phyloP scores from a whole-genome alignment of 2,797 vertebrate species.

The Sebastes ruberrimus region DNA sequence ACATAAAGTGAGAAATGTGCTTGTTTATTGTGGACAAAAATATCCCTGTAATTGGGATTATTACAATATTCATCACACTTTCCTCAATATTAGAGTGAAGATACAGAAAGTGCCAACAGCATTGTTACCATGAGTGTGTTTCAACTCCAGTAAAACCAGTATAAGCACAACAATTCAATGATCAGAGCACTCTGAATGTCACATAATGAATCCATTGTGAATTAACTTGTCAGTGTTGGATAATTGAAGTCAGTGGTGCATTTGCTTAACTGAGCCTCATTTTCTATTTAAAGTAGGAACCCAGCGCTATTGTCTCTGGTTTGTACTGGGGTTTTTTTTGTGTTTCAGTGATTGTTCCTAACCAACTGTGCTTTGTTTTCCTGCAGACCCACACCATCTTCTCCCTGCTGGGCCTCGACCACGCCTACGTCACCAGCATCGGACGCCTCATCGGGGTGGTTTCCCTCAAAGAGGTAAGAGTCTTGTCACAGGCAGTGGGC shows the following conservation, averaged over 20 bases:
- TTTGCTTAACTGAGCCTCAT: constrained; percentile 8
- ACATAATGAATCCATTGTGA: constrained; percentile 10
- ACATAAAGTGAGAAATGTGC: not conserved
- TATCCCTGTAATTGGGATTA: too few relatives aligned
- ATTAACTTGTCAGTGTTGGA: constrained; percentile 15
- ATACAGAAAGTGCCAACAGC: not conserved
- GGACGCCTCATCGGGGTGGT: constrained; percentile 95
- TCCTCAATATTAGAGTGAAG: not conserved
- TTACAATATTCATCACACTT: not conserved
- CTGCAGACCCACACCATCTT: constrained; percentile 95
- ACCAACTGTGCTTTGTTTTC: not conserved
- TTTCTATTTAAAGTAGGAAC: constrained; percentile 4
- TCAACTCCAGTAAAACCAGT: not conserved
- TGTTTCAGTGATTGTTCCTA: not conserved
- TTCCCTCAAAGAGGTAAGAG: constrained; percentile 92
- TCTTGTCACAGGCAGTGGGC: too few relatives aligned
- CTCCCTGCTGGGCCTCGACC: constrained; percentile 94
- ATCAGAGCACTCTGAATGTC: not conserved
- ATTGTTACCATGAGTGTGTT: not conserved
- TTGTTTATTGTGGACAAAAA: not conserved
- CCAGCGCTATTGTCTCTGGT: not conserved
- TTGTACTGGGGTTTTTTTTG: not conserved
- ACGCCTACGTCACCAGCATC: constrained; percentile 96
- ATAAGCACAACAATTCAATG: not conserved
- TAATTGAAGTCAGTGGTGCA: constrained; percentile 32